Evolutionary conservation across 2,888 invertebrate species (phyloP), one percentile per base, ranked within the genome.

Genomic region (Pristionchus mayeri): DNA sequence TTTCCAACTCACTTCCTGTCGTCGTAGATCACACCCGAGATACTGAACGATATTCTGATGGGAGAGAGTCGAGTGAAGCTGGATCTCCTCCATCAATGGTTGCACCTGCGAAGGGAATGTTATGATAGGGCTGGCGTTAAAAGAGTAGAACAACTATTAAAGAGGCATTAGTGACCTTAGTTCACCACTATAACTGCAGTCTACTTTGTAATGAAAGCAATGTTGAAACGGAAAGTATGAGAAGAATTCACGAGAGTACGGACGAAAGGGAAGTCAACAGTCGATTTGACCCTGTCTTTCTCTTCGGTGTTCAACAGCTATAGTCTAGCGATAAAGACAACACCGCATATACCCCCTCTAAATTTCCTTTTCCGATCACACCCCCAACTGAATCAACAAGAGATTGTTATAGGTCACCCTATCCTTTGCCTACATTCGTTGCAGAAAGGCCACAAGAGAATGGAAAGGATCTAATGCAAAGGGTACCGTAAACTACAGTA

Each of bases 21-120:
- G 98, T 83, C 97, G 97, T 87, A 96, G 95, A 82, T 92, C 91
- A 21, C 98, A 98, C 1, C 98, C 98, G 86, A 97, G 95, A 93
- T 98, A 98, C 94, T 97, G 96, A 0, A 99, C 99, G 92, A 99
- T 99, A 94, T 99, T 99, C 93, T 97, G 95, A 93, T 92, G 92
- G 3, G 97, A 94, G 84, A 99, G 94, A 92, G 98, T 97, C n/a
- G 98, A 98, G 93, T 99, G 98, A 85, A 99, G 94, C 93, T 97
- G 95, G 87, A 99, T 99, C 94, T 99, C 99, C 94, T 99, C 99
- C 93, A 98, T 98, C 88, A 99, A 94, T 0, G 98, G 98, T 93
- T 99, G 99, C 0, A 98, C 87, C 86, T 86, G 54, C n/a, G 30
- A 27, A 60, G 3, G 57, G 30, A 27, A 60, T 11, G 57, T 60